Evolutionary conservation across 2,797 vertebrate genomes (phyloP).

Genomic region (Syngnathus rostellatus): DNA sequence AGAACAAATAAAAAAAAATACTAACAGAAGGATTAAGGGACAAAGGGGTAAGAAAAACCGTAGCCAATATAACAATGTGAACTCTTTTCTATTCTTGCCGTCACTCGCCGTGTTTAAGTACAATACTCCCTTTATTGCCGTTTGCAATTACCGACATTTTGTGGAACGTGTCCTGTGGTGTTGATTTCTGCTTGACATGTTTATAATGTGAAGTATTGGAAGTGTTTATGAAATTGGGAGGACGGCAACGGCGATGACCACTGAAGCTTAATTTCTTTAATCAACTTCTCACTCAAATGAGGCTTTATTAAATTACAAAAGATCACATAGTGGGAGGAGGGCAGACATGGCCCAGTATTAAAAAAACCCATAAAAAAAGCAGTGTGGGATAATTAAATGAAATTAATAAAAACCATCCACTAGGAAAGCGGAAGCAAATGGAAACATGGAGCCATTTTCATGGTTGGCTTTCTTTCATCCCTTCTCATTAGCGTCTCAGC

Average conservation of each 20-base stretch:
- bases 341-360: conserved; percentile 48
- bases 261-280: conserved; percentile 78
- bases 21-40: conserved; percentile 37
- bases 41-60: conserved; percentile 25
- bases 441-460: conserved; percentile 59
- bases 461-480: conserved; percentile 53
- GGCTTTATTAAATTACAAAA: conserved; percentile 82
- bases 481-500: conserved; percentile 59
- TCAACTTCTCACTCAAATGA: conserved; percentile 77
- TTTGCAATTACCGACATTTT: conserved; percentile 50
- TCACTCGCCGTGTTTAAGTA: conserved; percentile 38
- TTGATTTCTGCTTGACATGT: conserved; percentile 74
- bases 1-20: not conserved
- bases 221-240: conserved; percentile 62
- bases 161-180: conserved; percentile 73
- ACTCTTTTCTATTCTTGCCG: conserved; percentile 37
- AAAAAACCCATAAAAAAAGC: conserved; percentile 61
- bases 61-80: conserved; percentile 37
- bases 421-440: conserved; percentile 50
- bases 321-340: conserved; percentile 69
- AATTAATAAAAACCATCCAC: conserved; percentile 64
- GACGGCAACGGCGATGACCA: conserved; percentile 62
- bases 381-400: conserved; percentile 78
- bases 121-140: conserved; percentile 33
- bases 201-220: conserved; percentile 74